A percentile compares a stretch with the other conserved stretches of the same genome.
Conservation (phyloP, 2,888 invertebrate genomes). For the Mechanitis mazaeus region DNA sequence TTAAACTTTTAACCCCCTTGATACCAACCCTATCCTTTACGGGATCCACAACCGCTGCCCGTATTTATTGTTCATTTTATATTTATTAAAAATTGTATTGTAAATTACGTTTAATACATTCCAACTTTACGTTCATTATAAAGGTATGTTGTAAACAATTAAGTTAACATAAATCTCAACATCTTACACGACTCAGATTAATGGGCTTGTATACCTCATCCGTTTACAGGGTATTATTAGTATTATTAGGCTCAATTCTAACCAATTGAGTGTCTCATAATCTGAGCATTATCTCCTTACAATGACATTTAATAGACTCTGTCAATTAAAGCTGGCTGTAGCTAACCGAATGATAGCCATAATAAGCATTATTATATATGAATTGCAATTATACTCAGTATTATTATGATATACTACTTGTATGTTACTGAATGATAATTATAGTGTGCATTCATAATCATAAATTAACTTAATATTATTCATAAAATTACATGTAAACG, state of each 20-base stretch:
- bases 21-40: too few species aligned
- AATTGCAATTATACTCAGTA: too few species aligned
- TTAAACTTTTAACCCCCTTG: too few species aligned
- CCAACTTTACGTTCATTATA: not conserved
- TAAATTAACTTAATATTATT: too few species aligned
- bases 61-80: too few species aligned
- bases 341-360: not conserved
- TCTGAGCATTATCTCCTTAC: slow-evolving; percentile 19
- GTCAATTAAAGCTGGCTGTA: not conserved
- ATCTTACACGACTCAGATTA: slow-evolving; percentile 5
- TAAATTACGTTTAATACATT: too few species aligned
- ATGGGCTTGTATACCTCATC: slow-evolving; percentile 15
- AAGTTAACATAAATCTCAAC: not conserved
- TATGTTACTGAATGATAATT: too few species aligned
- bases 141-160: not conserved
- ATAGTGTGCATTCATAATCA: too few species aligned
- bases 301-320: slow-evolving; percentile 22
- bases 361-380: not conserved
- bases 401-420: too few species aligned
- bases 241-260: slow-evolving; percentile 18
- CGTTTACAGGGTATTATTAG: slow-evolving; percentile 17
- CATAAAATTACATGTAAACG: too few species aligned
- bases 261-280: slow-evolving; percentile 20
- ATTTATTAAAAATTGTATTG: too few species aligned
- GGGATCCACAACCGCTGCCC: too few species aligned